Evolutionary conservation across 2,113 vertebrate genomes (phyloP), one percentile per base, ranked within the genome.

Genomic region (Hemibagrus wyckioides): DNA sequence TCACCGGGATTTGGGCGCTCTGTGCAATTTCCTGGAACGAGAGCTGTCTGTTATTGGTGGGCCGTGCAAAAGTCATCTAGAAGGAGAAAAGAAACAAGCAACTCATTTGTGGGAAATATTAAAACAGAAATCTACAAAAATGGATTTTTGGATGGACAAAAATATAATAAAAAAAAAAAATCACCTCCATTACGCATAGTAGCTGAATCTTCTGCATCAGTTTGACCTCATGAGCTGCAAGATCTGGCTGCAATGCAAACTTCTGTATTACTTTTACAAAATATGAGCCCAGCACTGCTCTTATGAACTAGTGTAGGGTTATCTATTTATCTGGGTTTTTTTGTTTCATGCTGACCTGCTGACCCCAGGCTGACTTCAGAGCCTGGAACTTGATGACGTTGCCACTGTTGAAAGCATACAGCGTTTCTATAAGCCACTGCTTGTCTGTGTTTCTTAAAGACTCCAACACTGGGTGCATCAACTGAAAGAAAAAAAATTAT

Each of bases 21-120:
- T 96, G 95, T 30, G 96, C 95, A 65, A 99, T 99, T 93, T 99
- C 98, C 0, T 97, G 96, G 88, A 99, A 99, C 41, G 97, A 99
- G 88, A 99, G 96, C 91, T 99, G 97, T 84, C 98, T 94, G 93
- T 99, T 96, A 84, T 99, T 99, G 56, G 98, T 97, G 0, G 98
- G 98, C 10, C 98, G 96, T 63, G 97, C 98, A 94, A 99, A 99
- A 17, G 98, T 99, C 98, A 99, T 99, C 98, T 99, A 92, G 1
- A 90, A 82, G 28, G 61, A 2, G 44, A 25, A 82, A 39, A 52
- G n/a, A 80, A 61, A 52, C 17, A 17, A 52, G 52, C 48, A 75
- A 13, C 4, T 25, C 11, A 28, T 44, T 44, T 52, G 13, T 50
- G 11, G n/a, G 13, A 14, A 48, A 76, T n/a, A n/a, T 50, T 52